Percentiles rank a stretch among this genome's conserved stretches.
Conservation (phyloP, 2,113 vertebrate genomes). For the Panurus biarmicus region DNA sequence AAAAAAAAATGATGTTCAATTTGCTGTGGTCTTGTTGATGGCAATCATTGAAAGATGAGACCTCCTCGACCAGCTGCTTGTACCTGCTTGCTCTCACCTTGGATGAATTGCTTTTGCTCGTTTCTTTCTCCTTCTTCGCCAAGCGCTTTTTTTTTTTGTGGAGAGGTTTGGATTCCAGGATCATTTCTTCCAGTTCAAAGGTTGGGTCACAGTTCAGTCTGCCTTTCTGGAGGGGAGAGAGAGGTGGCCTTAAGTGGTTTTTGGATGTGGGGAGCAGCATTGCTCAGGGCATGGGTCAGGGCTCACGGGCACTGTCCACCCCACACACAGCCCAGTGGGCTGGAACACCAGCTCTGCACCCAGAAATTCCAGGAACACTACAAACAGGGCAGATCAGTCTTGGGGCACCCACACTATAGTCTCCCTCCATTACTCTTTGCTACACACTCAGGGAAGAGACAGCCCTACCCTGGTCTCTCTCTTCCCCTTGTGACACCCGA, state of each 20-base stretch:
- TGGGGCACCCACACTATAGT: background rate
- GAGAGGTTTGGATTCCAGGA: conserved; percentile 94
- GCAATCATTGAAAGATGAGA: background rate
- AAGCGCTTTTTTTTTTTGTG: conserved; percentile 98
- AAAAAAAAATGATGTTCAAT: background rate
- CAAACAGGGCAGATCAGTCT: background rate
- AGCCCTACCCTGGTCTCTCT: background rate
- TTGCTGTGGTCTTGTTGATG: background rate
- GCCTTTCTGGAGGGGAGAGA: conserved; percentile 75
- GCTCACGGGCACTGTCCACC: background rate
- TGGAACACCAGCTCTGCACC: background rate
- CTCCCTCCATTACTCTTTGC: no score
- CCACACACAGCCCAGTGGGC: accelerated
- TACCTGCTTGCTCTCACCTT: conserved; percentile 71
- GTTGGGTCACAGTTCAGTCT: conserved; percentile 93
- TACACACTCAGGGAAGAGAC: background rate
- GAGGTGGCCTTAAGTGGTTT: background rate
- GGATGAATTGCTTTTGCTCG: conserved; percentile 74
- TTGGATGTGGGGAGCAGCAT: background rate
- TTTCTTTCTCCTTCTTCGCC: conserved; percentile 84
- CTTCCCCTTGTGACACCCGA: background rate
- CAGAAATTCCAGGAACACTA: background rate
- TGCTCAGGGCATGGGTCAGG: background rate
- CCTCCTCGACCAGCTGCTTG: no score
- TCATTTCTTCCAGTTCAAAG: conserved; percentile 99